These are phyloP conservation scores for Scaptomyza hsui DNA, from an alignment of 1,140 invertebrate species.

Conservation along the genomic window DNA sequence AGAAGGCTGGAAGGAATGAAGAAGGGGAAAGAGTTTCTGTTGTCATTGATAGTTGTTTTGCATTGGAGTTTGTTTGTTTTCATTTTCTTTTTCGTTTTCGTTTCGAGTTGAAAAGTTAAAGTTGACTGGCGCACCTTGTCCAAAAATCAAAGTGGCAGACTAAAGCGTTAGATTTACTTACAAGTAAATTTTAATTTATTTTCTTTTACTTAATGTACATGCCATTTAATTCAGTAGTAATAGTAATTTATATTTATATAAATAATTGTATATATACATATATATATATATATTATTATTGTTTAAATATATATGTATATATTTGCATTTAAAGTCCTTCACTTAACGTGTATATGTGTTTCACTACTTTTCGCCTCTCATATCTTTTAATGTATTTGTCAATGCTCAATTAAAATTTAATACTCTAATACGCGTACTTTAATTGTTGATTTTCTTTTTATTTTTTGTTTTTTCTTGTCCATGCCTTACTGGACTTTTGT, in stretches of 20 bases:
- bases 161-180: conserved; percentile 81
- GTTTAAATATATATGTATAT: conserved; percentile 30
- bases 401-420: conserved; percentile 46
- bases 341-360: conserved; percentile 41
- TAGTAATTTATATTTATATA: conserved; percentile 61
- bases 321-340: conserved; percentile 51
- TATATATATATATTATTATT: conserved; percentile 36
- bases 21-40: conserved; percentile 42
- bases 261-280: conserved; percentile 69
- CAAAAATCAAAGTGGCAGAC: conserved; percentile 82
- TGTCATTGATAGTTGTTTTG: conserved; percentile 41
- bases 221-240: conserved; percentile 58
- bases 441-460: conserved; percentile 35
- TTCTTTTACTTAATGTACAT: conserved; percentile 72
- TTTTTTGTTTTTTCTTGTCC: conserved; percentile 20
- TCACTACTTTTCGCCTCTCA: conserved; percentile 26
- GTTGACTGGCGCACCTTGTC: conserved; percentile 75
- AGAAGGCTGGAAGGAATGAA: conserved; percentile 7
- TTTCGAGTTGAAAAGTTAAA: conserved; percentile 61
- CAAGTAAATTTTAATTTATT: conserved; percentile 55
- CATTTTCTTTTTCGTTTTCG: conserved; percentile 16
- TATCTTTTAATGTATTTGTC: conserved; percentile 15
- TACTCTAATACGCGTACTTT: conserved; percentile 45
- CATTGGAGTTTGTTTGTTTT: conserved; percentile 20
- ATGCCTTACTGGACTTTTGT: conserved; percentile 37